Conservation (phyloP, 2,888 invertebrate species). For the Thymelicus lineola region DNA sequence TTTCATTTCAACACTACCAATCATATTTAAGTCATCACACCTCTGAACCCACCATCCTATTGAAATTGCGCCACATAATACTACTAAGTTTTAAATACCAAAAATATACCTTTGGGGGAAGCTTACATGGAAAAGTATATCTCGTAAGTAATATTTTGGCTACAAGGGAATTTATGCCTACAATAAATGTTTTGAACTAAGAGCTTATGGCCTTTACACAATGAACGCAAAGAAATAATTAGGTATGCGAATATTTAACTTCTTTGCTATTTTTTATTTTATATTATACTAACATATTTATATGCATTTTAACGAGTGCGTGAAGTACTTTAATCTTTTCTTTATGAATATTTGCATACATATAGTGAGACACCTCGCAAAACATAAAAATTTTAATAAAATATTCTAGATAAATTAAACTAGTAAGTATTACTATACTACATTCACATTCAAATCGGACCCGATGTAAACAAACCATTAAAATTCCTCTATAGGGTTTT, state of each 20-base stretch:
- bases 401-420: neutral
- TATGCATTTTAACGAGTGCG: neutral
- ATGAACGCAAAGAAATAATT: neutral
- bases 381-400: neutral
- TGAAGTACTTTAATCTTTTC: neutral
- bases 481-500: too few relatives aligned
- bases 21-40: constrained; percentile 34
- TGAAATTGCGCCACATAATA: neutral
- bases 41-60: constrained; percentile 24
- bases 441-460: too few relatives aligned
- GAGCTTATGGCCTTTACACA: neutral
- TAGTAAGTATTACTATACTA: neutral
- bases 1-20: constrained; percentile 77
- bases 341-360: neutral
- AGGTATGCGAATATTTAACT: neutral
- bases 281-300: neutral
- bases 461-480: too few relatives aligned
- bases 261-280: neutral
- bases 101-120: neutral
- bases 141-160: neutral
- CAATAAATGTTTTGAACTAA: too few relatives aligned
- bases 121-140: neutral
- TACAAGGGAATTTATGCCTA: too few relatives aligned
- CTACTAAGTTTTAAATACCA: neutral
- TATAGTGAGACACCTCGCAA: neutral